These are phyloP conservation scores for Archivesica marissinica DNA, from an alignment of 1,140 invertebrate genomes.

Conservation along the genomic window DNA sequence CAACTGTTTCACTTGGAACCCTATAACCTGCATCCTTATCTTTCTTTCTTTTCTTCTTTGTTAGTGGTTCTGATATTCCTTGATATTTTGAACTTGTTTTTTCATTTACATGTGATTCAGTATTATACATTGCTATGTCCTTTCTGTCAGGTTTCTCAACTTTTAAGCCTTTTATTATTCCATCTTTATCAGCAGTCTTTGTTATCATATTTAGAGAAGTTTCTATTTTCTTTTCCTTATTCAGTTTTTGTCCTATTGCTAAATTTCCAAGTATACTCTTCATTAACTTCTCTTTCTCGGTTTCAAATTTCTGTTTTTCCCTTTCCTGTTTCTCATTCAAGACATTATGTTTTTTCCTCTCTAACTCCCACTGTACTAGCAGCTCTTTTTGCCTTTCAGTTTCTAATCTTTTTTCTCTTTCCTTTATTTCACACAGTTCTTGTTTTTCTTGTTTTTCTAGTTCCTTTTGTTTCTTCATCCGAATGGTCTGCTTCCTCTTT, in stretches of 20 bases:
- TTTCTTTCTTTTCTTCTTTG: constrained; percentile 36
- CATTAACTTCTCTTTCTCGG: not conserved
- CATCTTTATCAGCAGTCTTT: not conserved
- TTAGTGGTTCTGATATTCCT: not conserved
- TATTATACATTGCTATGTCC: not conserved
- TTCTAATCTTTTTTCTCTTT: not conserved
- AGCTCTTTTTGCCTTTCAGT: not conserved
- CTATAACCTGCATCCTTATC: not conserved
- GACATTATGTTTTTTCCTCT: not conserved
- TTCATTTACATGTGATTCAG: not conserved
- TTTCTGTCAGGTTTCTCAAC: not conserved
- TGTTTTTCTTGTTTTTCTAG: not conserved
- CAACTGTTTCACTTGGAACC: not conserved
- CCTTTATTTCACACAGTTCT: not conserved
- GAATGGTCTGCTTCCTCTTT: constrained; percentile 20
- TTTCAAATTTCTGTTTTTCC: not conserved
- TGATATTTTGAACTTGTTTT: not conserved
- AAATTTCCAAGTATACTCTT: constrained; percentile 3
- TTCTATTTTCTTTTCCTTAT: constrained; percentile 12
- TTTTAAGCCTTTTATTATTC: not conserved
- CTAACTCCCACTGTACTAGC: not conserved
- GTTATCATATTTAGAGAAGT: not conserved
- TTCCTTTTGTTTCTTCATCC: constrained; percentile 42
- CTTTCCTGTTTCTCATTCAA: not conserved
- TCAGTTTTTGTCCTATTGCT: constrained; percentile 1